Evolutionary conservation across 2,797 vertebrate genomes (phyloP).

Genomic region (Characodon lateralis): DNA sequence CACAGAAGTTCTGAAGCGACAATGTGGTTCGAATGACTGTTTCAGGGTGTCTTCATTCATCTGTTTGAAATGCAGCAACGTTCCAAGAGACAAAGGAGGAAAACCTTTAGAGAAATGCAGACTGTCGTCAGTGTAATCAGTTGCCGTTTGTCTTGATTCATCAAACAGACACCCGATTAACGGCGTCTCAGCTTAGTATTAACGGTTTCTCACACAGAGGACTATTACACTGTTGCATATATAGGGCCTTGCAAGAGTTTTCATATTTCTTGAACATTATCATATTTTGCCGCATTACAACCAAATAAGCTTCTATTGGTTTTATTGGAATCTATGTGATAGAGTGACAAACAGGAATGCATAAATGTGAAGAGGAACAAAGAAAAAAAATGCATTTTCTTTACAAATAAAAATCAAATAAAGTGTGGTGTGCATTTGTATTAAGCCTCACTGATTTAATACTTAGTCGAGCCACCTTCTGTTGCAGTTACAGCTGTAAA

Average conservation of each 20-base stretch:
- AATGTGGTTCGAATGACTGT: slow-evolving; percentile 52
- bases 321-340: too few relatives aligned
- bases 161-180: slow-evolving; percentile 26
- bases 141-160: slow-evolving; percentile 29
- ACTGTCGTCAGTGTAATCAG: slow-evolving; percentile 8
- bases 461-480: too few relatives aligned
- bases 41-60: slow-evolving; percentile 49
- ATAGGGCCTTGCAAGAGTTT: background rate
- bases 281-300: background rate
- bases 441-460: too few relatives aligned
- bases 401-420: too few relatives aligned
- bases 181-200: slow-evolving; percentile 38
- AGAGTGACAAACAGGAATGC: background rate
- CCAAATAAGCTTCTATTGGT: background rate
- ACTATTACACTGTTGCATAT: slow-evolving; percentile 7
- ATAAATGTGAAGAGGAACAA: too few relatives aligned
- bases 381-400: too few relatives aligned
- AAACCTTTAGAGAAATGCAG: slow-evolving; percentile 21
- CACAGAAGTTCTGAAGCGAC: slow-evolving; percentile 46
- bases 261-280: background rate
- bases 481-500: too few relatives aligned
- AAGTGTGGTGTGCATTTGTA: too few relatives aligned
- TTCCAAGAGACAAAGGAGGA: slow-evolving; percentile 14
- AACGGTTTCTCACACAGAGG: slow-evolving; percentile 38
- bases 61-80: slow-evolving; percentile 29